phyloP scores from a whole-genome alignment of 2,113 vertebrate genomes.

The Uria aalge region DNA sequence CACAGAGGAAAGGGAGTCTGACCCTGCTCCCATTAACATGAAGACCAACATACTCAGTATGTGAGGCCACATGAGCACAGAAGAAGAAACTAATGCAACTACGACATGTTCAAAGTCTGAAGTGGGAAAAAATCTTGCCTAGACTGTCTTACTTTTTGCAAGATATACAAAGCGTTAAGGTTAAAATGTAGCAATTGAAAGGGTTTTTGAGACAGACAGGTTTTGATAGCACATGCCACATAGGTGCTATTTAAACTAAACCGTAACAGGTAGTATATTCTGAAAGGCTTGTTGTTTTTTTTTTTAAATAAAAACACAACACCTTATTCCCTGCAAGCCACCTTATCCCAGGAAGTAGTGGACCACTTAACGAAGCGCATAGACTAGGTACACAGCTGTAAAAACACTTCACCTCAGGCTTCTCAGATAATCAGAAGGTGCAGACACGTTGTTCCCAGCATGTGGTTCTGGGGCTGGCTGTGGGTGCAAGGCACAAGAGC shows the following conservation, averaged over 20 bases:
- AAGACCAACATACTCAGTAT: not conserved
- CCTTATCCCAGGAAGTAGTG: not conserved
- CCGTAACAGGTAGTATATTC: not conserved
- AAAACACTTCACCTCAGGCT: not conserved
- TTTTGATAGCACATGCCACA: not conserved
- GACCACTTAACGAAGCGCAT: fast-evolving
- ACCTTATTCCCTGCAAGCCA: not conserved
- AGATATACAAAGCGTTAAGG: not conserved
- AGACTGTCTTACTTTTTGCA: not conserved
- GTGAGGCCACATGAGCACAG: not conserved
- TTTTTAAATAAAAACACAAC: not conserved
- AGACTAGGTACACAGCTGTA: not conserved
- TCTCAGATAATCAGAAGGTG: not conserved
- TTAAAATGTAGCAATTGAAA: not conserved
- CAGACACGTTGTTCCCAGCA: not conserved
- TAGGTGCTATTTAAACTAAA: not conserved
- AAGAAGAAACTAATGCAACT: not conserved
- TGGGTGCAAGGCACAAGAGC: not conserved
- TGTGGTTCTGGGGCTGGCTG: not conserved
- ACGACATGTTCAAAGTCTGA: not conserved
- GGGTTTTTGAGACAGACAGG: not conserved
- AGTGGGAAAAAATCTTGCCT: not conserved
- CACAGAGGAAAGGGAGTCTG: not conserved
- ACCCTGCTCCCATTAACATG: not conserved
- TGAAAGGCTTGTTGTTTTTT: not conserved